These are phyloP conservation scores for Pogonomyrmex barbatus DNA, from an alignment of 1,140 invertebrate species.

Conservation along the genomic window DNA sequence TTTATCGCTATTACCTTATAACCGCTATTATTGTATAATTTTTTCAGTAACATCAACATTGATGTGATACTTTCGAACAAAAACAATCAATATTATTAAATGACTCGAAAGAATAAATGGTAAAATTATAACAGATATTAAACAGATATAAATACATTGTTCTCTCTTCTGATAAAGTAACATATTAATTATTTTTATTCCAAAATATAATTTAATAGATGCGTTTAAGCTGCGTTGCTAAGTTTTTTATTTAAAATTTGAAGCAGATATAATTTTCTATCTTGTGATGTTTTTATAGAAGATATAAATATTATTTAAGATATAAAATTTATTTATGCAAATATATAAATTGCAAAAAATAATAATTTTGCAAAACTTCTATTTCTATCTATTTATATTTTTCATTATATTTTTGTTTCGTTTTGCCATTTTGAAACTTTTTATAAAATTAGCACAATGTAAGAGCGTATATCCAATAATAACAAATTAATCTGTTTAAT, in stretches of 20 bases:
- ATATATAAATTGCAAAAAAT: slow-evolving; percentile 10
- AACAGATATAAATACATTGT: not conserved
- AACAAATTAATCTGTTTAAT: not conserved
- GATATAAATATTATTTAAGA: not conserved
- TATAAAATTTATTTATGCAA: not conserved
- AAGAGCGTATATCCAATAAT: not conserved
- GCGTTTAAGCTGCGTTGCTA: not conserved
- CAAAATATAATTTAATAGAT: not conserved
- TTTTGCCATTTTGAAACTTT: not conserved
- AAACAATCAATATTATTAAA: not conserved
- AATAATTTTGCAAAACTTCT: not conserved
- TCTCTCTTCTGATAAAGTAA: not conserved
- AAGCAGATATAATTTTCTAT: not conserved
- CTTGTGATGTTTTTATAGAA: not conserved
- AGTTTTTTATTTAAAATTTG: not conserved
- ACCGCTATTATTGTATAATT: not conserved
- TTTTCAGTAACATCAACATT: not conserved
- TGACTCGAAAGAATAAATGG: not conserved
- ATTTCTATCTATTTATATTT: not conserved
- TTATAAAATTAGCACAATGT: not conserved
- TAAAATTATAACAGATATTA: not conserved
- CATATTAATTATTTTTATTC: not conserved
- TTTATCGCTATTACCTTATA: not conserved
- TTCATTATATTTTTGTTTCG: not conserved
- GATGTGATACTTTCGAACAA: not conserved